Evolutionary conservation across 2,888 invertebrate species (phyloP), one percentile per base, ranked within the genome.

Genomic region (Listrodromus nycthemerus): DNA sequence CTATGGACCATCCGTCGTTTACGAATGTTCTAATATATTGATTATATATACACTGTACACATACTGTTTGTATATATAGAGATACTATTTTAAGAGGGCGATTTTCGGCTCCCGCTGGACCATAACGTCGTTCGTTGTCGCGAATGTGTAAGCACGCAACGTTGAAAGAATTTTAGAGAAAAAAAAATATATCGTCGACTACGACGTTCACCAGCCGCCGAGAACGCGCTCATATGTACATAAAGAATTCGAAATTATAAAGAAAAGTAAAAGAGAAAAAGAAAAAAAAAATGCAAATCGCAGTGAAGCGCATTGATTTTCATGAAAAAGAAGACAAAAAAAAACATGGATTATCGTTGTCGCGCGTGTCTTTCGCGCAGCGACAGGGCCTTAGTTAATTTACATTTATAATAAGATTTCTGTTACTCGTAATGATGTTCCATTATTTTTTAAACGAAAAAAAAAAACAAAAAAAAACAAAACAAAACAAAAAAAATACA

Each of bases 61-160:
- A 85, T 87, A 87, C 88, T 87, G 88, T 91, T 90, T 91, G 90
- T 90, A 90, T 86, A 90, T 90, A 90, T 88, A 85, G 74, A 87
- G 84, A 87, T 90, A 90, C 76, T 89, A 88, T 88, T 89, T 85
- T 88, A 88, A 88, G 86, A 87, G 87, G 87, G 87, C 85, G 81
- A 89, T 87, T 63, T 80, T 45, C 48, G 52, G 30, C 65, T 52
- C 80, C 33, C 66, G 50, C 52, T 33, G 58, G 48, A 66, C 84
- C 84, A 87, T 83, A 87, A 79, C 81, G 81, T 80, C 77, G 71
- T 71, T 71, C 50, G 8, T 73, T 71, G 63, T 16, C 16, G 41
- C 41, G 41, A 45, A 16, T 63, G 58, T 37, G 33, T 33, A 16
- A 21, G 58, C 55, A 27, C 30, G 61, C 27, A n/a, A 30, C 30